Percentiles rank a stretch among this genome's conserved stretches.
These are phyloP conservation scores for Oophaga pumilio DNA, from an alignment of 2,113 vertebrate genomes.

Conservation along the genomic window DNA sequence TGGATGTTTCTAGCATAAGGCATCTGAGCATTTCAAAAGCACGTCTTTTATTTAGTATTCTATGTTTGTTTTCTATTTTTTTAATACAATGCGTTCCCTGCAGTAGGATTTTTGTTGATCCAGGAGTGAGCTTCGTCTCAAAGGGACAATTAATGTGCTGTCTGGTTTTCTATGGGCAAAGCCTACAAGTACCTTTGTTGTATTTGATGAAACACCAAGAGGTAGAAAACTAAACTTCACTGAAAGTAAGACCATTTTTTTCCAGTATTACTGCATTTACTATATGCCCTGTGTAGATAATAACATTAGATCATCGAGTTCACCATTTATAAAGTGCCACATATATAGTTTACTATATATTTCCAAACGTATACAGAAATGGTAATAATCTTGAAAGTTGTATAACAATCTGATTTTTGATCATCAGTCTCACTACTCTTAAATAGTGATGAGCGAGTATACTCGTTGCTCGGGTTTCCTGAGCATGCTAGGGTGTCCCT, in stretches of 20 bases:
- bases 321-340: not conserved
- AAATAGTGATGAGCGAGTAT: no score
- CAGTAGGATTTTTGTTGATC: slow-evolving; percentile 57
- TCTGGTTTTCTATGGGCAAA: slow-evolving; percentile 17
- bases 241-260: not conserved
- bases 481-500: no score
- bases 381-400: no score
- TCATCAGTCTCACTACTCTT: no score
- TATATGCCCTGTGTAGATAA: not conserved
- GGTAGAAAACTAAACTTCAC: not conserved
- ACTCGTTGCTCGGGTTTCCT: no score
- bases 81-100: slow-evolving; percentile 58
- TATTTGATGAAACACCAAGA: slow-evolving; percentile 12
- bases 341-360: not conserved
- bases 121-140: slow-evolving; percentile 30
- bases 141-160: slow-evolving; percentile 34
- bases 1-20: slow-evolving; percentile 44
- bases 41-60: slow-evolving; percentile 18
- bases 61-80: slow-evolving; percentile 47
- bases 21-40: slow-evolving; percentile 41
- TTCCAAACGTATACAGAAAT: no score
- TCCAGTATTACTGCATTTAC: not conserved
- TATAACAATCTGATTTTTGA: no score
- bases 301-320: not conserved
- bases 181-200: not conserved